Conservation (phyloP, 2,888 invertebrate species). For the Acronicta psi region DNA sequence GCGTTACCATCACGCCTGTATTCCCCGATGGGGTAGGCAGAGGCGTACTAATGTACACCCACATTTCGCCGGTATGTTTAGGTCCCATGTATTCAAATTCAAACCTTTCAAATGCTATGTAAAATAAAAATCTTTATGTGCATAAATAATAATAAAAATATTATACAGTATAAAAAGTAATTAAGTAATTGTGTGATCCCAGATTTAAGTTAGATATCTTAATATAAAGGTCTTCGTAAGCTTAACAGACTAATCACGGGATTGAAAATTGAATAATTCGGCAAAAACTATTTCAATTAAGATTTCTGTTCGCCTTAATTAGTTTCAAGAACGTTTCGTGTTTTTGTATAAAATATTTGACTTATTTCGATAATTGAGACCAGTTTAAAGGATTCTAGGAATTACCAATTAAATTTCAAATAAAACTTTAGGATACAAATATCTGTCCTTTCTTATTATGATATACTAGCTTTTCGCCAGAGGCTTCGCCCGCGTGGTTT, state of each 20-base stretch:
- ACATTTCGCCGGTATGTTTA: no score
- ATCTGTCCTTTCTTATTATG: no score
- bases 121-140: no score
- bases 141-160: neutral
- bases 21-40: no score
- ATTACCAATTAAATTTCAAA: conserved; percentile 15
- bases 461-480: no score
- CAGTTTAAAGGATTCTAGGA: conserved; percentile 8
- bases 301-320: conserved; percentile 26
- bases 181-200: neutral
- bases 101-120: no score
- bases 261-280: conserved; percentile 13
- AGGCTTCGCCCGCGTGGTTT: no score
- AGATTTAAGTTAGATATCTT: neutral
- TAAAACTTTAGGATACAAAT: neutral
- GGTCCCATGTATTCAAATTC: no score
- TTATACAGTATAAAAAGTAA: no score
- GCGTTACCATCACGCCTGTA: no score
- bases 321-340: conserved; percentile 13
- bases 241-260: conserved; percentile 2
- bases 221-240: neutral
- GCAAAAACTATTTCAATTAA: conserved; percentile 1
- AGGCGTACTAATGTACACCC: no score
- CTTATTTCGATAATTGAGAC: conserved; percentile 6
- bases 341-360: conserved; percentile 22